Evolutionary conservation across 1,140 invertebrate genomes (phyloP).

Genomic region (Cydia fagiglandana): DNA sequence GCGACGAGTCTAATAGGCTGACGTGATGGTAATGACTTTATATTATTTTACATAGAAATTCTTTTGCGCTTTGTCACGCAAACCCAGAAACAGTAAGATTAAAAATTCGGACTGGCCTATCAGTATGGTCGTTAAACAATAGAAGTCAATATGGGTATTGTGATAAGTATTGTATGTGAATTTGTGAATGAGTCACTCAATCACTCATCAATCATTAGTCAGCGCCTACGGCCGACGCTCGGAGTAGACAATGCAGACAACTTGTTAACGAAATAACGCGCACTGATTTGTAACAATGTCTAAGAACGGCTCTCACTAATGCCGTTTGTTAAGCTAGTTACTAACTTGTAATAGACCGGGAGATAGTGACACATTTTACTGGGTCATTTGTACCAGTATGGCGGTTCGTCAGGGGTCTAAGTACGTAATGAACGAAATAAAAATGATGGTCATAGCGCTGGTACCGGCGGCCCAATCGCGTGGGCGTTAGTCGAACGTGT

Average conservation of each 20-base stretch:
- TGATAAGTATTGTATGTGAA: slow-evolving; percentile 54
- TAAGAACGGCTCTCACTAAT: slow-evolving; percentile 19
- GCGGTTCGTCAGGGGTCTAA: too few relatives aligned
- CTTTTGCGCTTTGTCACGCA: neutral
- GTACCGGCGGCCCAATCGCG: too few relatives aligned
- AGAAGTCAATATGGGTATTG: slow-evolving; percentile 38
- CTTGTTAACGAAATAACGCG: slow-evolving; percentile 50
- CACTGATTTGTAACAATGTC: slow-evolving; percentile 37
- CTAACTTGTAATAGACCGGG: slow-evolving; percentile 11
- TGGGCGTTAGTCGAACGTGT: too few relatives aligned
- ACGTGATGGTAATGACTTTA: neutral
- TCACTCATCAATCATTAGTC: slow-evolving; percentile 67
- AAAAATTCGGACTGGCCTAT: neutral
- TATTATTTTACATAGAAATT: neutral
- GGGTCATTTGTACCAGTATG: too few relatives aligned
- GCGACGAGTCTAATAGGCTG: neutral
- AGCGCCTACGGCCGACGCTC: slow-evolving; percentile 54
- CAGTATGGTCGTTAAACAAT: slow-evolving; percentile 38
- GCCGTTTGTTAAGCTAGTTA: slow-evolving; percentile 9
- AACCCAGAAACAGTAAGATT: neutral
- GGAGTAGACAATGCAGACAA: slow-evolving; percentile 58
- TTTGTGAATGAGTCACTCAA: slow-evolving; percentile 60
- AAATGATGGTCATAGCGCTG: too few relatives aligned
- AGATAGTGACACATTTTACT: too few relatives aligned
- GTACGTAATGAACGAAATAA: too few relatives aligned